phyloP scores from a whole-genome alignment of 2,113 vertebrate species.

The Orientallactaga bullata region DNA sequence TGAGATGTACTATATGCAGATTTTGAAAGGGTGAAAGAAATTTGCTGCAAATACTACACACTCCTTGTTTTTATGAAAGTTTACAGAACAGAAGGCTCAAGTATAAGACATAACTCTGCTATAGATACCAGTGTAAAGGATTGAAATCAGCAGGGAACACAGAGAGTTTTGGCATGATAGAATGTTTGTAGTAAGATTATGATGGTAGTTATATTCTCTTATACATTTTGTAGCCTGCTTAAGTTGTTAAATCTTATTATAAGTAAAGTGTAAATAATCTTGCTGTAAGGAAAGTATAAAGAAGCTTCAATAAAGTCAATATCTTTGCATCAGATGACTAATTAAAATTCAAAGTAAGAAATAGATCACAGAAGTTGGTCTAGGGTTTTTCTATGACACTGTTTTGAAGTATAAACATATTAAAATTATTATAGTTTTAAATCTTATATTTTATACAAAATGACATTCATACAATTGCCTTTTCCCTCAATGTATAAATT shows the following conservation, averaged over 20 bases:
- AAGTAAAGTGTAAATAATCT: neutral
- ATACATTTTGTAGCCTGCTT: neutral
- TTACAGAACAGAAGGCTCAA: too few species aligned
- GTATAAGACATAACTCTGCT: neutral
- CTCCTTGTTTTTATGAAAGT: too few species aligned
- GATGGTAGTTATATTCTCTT: neutral
- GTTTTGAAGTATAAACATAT: neutral
- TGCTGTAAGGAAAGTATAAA: neutral
- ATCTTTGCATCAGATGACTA: neutral
- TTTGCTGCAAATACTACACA: neutral
- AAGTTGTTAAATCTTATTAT: neutral
- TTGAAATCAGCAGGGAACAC: rapidly evolving
- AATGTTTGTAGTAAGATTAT: neutral
- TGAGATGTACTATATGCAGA: neutral
- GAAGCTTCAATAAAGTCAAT: neutral
- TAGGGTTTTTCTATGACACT: neutral
- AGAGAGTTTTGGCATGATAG: neutral
- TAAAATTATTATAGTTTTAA: neutral
- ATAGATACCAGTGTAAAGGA: neutral
- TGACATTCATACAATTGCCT: neutral
- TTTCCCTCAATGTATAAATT: neutral
- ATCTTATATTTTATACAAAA: neutral
- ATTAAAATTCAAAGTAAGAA: neutral
- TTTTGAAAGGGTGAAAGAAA: neutral
- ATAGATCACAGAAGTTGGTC: neutral